phyloP scores from a whole-genome alignment of 2,888 invertebrate species.

The Sesia bembeciformis region DNA sequence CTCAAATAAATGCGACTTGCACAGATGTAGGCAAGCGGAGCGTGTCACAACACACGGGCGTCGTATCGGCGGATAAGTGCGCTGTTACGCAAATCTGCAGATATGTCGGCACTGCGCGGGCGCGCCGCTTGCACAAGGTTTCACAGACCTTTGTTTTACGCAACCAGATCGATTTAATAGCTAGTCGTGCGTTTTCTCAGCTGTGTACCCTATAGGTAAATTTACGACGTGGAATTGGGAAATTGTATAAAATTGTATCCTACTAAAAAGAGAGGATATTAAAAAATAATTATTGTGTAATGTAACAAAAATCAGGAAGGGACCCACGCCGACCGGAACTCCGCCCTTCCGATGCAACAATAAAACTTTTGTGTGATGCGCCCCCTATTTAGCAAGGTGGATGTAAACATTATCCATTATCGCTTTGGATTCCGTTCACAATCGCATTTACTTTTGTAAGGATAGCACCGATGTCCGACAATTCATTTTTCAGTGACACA shows the following conservation, averaged over 20 bases:
- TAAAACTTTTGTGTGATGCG: slow-evolving; percentile 25
- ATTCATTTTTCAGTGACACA: slow-evolving; percentile 26
- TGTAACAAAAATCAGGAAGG: slow-evolving; percentile 27
- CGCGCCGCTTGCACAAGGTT: slow-evolving; percentile 72
- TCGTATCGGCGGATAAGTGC: slow-evolving; percentile 69
- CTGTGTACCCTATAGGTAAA: slow-evolving; percentile 47
- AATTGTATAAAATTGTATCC: slow-evolving; percentile 24
- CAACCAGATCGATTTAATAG: slow-evolving; percentile 72
- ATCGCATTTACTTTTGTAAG: slow-evolving; percentile 49
- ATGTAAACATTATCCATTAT: slow-evolving; percentile 29
- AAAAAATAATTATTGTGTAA: slow-evolving; percentile 9
- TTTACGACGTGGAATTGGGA: slow-evolving; percentile 29
- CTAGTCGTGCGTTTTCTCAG: slow-evolving; percentile 68
- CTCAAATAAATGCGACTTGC: slow-evolving; percentile 13
- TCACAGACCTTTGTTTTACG: slow-evolving; percentile 75
- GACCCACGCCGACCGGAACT: slow-evolving; percentile 18
- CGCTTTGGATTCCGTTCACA: slow-evolving; percentile 29
- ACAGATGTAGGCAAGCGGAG: slow-evolving; percentile 50
- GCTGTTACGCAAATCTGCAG: slow-evolving; percentile 73
- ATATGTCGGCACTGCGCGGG: slow-evolving; percentile 64
- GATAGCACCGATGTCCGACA: slow-evolving; percentile 54
- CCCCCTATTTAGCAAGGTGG: slow-evolving; percentile 20
- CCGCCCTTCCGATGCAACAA: slow-evolving; percentile 23
- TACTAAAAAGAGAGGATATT: slow-evolving; percentile 10
- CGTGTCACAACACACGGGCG: slow-evolving; percentile 65